These are phyloP conservation scores for Ceramica pisi DNA, from an alignment of 2,888 invertebrate genomes.

Conservation along the genomic window DNA sequence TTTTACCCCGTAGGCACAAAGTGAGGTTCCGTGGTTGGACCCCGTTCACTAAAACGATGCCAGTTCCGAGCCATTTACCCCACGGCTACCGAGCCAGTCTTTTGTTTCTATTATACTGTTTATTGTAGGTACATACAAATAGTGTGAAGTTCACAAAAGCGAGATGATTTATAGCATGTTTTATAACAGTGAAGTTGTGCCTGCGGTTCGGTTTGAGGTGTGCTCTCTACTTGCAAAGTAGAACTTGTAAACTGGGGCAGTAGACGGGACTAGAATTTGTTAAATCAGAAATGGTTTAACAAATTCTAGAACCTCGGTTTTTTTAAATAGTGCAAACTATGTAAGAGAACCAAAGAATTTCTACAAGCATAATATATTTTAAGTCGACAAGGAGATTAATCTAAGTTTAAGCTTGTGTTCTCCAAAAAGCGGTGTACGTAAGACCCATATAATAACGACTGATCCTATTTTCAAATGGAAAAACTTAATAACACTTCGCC, in stretches of 20 bases:
- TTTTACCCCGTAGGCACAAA: slow-evolving; percentile 31
- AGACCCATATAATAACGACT: too few relatives aligned
- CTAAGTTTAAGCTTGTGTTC: too few relatives aligned
- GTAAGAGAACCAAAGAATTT: not conserved
- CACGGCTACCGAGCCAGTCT: slow-evolving; percentile 64
- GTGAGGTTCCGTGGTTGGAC: slow-evolving; percentile 52
- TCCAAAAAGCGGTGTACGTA: too few relatives aligned
- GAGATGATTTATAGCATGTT: slow-evolving; percentile 44
- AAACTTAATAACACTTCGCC: too few relatives aligned
- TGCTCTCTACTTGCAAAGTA: slow-evolving; percentile 8
- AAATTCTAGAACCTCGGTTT: too few relatives aligned
- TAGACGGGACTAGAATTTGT: not conserved
- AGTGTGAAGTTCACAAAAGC: slow-evolving; percentile 58
- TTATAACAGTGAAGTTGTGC: slow-evolving; percentile 43
- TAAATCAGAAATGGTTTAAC: not conserved
- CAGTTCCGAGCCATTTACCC: slow-evolving; percentile 77
- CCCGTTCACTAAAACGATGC: slow-evolving; percentile 72
- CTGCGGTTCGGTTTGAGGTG: slow-evolving; percentile 18
- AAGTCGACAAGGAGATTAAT: not conserved
- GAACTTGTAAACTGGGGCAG: not conserved
- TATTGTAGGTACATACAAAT: slow-evolving; percentile 41
- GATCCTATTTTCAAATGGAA: too few relatives aligned
- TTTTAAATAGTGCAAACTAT: too few relatives aligned
- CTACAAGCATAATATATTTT: not conserved
- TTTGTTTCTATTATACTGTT: slow-evolving; percentile 70